Evolutionary conservation across 2,888 invertebrate species (phyloP), one percentile per base, ranked within the genome.

Genomic region (Priocnemis perturbator): DNA sequence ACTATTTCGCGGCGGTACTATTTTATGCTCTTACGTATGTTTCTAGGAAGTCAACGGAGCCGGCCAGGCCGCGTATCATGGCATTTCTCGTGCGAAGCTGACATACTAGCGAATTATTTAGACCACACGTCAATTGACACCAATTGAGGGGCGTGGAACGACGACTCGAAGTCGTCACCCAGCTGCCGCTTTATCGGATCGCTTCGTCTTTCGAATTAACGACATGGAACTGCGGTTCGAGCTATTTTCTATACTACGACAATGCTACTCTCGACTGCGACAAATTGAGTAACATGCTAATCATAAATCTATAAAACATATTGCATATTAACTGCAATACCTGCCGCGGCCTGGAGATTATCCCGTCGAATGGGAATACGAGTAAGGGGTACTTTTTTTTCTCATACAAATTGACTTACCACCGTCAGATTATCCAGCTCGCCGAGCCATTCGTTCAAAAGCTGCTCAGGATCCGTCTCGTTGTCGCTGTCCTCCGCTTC

Each of bases 401-500:
- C 4, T 37, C 37, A 1, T 2, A 9, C 7, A 37, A 37, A 37
- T 37, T 37, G 37, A 91, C 93, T 92, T 87, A 95, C 95, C 91
- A 93, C 93, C 59, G 94, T 93, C 65, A 95, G 91, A 76, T 91
- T 93, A 83, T 94, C 93, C 81, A 95, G 91, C 88, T 95, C 95
- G 72, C 94, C 95, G 14, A 95, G 91, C 94, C 94, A 95, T 85
- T 94, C 94, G 90, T 95, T 94, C 79, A 95, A 92, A 78, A 95
- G 91, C 79, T 94, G 93, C 86, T 94, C 94, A 20, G 95, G 94
- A 90, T 94, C 94, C 77, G 91, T 91, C 82, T 93, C 93, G 77
- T 92, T 91, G 88, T 92, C 92, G 84, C 93, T 92, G 87, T 93
- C 92, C 81, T 91, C 91, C 79, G 91, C 92, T 44, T 90, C 88